Evolutionary conservation across 2,113 vertebrate species (phyloP), one percentile per base, ranked within the genome.

Genomic region (Pitta sordida): DNA sequence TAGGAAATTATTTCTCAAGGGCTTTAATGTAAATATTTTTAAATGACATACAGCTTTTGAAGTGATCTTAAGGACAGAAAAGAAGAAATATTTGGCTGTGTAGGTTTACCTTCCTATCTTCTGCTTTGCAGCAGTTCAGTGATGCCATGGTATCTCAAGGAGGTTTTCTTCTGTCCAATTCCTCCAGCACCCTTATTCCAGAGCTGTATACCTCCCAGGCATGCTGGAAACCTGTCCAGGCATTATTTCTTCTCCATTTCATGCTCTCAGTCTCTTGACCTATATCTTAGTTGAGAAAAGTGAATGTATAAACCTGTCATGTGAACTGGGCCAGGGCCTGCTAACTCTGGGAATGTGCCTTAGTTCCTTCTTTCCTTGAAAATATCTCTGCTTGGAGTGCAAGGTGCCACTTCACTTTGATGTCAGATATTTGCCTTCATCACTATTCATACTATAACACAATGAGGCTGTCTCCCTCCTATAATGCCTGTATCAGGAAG

Each of bases 111-210:
- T 71, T 90, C 46, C n/a, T n/a, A 20, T 37, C 34, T 83, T 21
- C 23, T 65, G 15, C 18, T 34, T 58, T 85, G 44, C 16, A 79
- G 53, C 9, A 9, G 6, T 55, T 89, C 39, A 48, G 3, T 8
- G 48, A 7, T 75, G 48, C 69, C 7, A 0, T 23, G 51, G 12
- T 36, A 27, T 65, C 77, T 80, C 36, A 41, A 37, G 56, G 55
- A 48, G 6, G 6, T 76, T 82, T 83, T 76, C 10, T 7, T 24
- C 23, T 1, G 4, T 44, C 3, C 0, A 0, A 9, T 73, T 90
- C 23, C 11, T 63, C 30, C 55, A 51, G 19, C 48, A 69, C 55
- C 48, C 41, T 26, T 49, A 16, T 46, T n/a, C 12, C 53, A 76
- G 58, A 75, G 29, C 52, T 93, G 12, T 60, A 49, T 65, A 27